Evolutionary conservation across 1,140 invertebrate genomes (phyloP), one percentile per base, ranked within the genome.

Genomic region (Drosophila busckii): DNA sequence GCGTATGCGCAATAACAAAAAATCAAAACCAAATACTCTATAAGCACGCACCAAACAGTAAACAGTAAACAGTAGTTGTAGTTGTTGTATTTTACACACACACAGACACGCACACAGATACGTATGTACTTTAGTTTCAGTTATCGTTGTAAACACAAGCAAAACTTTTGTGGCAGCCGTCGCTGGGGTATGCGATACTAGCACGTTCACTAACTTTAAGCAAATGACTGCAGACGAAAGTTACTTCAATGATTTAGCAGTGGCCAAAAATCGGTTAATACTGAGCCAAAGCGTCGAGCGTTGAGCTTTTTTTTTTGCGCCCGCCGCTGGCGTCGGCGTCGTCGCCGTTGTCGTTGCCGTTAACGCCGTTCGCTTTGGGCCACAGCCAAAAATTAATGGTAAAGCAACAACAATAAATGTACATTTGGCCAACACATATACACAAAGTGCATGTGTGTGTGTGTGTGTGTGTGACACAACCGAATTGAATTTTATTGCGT

Each of bases 191-290:
- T 64, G 75, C 83, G 84, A 84, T 86, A 86, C 84, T 86, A 80
- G 78, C 84, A 66, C 84, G 84, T 86, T 86, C 84, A 86, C 84
- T 85, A 86, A 86, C 84, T 86, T 82, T 85, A 86, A 86, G 83
- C 84, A 86, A 86, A 86, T 86, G 84, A 85, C 76, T 86, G 78
- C 84, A 85, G 83, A 86, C 84, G 73, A 82, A 84, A 84, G 76
- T 84, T 76, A 76, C 83, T 84, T 80, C 78, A 73, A 64, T 84
- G 84, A 86, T 86, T 86, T 86, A 86, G 84, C 84, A 85, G 84
- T 85, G 83, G 78, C 84, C 83, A 86, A 85, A 78, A 85, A 80
- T 83, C 66, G 83, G 56, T 85, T 85, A 83, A 70, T 52, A 53
- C 64, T 44, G 44, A 25, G 60, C 44, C 38, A 35, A 59, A 64